Evolutionary conservation across 2,113 vertebrate genomes (phyloP).

Genomic region (Callopanchax toddi): DNA sequence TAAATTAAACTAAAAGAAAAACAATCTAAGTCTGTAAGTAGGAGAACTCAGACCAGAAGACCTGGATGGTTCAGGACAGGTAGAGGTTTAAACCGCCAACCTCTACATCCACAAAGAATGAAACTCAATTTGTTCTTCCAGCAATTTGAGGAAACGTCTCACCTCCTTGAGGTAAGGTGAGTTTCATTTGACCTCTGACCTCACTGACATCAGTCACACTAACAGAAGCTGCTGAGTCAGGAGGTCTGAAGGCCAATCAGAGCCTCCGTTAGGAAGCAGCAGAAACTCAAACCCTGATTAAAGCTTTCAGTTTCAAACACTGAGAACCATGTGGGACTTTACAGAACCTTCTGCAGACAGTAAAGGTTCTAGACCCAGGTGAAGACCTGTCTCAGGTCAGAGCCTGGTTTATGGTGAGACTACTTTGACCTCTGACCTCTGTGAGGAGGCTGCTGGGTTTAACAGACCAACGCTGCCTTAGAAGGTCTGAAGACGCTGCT

Average conservation of each 20-base stretch:
- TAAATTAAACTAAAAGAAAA: too few relatives aligned
- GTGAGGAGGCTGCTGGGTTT: constrained; percentile 15
- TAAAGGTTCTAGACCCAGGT: too few relatives aligned
- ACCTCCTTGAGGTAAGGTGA: neutral
- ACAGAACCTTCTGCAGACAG: too few relatives aligned
- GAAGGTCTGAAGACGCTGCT: too few relatives aligned
- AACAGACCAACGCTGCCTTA: too few relatives aligned
- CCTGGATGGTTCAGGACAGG: too few relatives aligned
- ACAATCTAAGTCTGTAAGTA: too few relatives aligned
- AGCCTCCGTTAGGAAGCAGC: neutral
- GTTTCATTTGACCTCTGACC: neutral
- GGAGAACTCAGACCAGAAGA: too few relatives aligned
- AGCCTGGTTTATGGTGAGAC: constrained; percentile 49
- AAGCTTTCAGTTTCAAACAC: constrained; percentile 48
- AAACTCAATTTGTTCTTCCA: neutral
- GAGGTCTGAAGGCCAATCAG: neutral
- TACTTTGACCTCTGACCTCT: constrained; percentile 29
- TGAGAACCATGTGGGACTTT: too few relatives aligned
- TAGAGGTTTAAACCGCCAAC: too few relatives aligned
- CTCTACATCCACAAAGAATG: too few relatives aligned
- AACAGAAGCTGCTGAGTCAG: neutral
- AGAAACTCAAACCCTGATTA: constrained; percentile 49
- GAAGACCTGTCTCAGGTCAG: too few relatives aligned
- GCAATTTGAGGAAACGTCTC: neutral
- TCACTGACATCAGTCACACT: neutral